Base-by-base conservation (phyloP, 2,888 invertebrate species). In the Sphaeridia pumilis region DNA sequence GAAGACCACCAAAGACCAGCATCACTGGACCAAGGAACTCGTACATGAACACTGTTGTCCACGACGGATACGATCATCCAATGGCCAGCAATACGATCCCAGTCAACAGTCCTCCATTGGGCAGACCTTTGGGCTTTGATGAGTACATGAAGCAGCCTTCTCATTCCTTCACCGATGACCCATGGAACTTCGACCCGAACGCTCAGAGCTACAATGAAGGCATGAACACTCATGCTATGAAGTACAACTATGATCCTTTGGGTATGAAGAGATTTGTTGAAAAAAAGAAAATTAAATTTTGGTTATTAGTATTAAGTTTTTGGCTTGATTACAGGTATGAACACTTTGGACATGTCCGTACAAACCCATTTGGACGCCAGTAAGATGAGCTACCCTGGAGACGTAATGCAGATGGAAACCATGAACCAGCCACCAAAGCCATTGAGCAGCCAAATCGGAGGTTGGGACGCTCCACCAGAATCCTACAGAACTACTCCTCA, bases 151-250 rank as follows among this genome's bases (percentile, higher is more conserved):
- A 55, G 22, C 45, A 57, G 49, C 64, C 64, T 14, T 58, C 58
- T 54, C 62, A 64, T 34, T 56, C 56, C 21, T 64, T 58, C 51
- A 62, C 60, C 1, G 58, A 64, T 55, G 64, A 64, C 48, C 64
- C 64, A 25, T 64, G 64, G 64, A 64, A 64, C 47, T 64, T 64
- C 53, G 64, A 63, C 55, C 64, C 64, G n/a, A 53, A 49, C 31
- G 56, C 56, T 5, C 48, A 53, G n/a, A 52, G 45, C 26, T 57
- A 54, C 45, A 56, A 54, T 28, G 50, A 54, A 28, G 57, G 57
- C 21, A 54, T 57, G 57, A 57, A 57, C 22, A 57, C 51, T 34
- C 49, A 54, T 45, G 57, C 54, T 24, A 54, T 57, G 42, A 58
- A 63, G 41, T 64, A 64, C 57, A 64, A 64, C 41, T 64, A 64